Percentiles rank a stretch among this genome's conserved stretches.
phyloP scores from a whole-genome alignment of 2,888 invertebrate genomes.

The Lithophane semibrunnea region DNA sequence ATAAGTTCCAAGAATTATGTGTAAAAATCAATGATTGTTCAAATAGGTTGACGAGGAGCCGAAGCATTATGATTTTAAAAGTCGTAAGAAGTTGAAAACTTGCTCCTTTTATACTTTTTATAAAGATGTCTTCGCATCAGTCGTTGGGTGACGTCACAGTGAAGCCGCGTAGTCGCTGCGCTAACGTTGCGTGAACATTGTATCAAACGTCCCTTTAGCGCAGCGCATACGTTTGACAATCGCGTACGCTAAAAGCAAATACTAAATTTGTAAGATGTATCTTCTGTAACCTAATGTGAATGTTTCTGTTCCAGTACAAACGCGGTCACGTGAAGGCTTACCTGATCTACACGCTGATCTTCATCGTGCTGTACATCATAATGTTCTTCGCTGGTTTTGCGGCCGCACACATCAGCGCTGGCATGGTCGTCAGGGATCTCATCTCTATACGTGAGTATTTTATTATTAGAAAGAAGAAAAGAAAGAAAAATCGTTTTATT shows the following conservation, averaged over 20 bases:
- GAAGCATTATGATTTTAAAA: not conserved
- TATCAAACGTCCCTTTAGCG: not conserved
- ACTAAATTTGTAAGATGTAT: not conserved
- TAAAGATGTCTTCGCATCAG: not conserved
- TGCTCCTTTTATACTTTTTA: not conserved
- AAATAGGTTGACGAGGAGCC: not conserved
- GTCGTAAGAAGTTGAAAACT: too few species aligned
- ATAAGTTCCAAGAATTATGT: not conserved
- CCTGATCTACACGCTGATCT: conserved; percentile 61
- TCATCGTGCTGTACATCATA: conserved; percentile 53
- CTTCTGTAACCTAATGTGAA: not conserved
- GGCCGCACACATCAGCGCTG: not conserved
- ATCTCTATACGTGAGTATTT: conserved; percentile 57
- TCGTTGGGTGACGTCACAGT: not conserved
- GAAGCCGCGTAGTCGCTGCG: not conserved
- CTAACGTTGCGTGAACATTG: not conserved
- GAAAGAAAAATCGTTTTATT: too few species aligned
- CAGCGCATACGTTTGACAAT: not conserved
- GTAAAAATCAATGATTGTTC: not conserved
- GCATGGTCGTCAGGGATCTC: conserved; percentile 28
- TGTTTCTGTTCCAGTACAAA: conserved; percentile 65
- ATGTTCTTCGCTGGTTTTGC: conserved; percentile 53
- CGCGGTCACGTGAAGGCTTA: conserved; percentile 69
- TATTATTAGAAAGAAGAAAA: not conserved
- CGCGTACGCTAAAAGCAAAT: too few species aligned